Percentiles rank a stretch among this genome's conserved stretches.
phyloP scores from a whole-genome alignment of 2,113 vertebrate species.

The Microcebus griseorufus region DNA sequence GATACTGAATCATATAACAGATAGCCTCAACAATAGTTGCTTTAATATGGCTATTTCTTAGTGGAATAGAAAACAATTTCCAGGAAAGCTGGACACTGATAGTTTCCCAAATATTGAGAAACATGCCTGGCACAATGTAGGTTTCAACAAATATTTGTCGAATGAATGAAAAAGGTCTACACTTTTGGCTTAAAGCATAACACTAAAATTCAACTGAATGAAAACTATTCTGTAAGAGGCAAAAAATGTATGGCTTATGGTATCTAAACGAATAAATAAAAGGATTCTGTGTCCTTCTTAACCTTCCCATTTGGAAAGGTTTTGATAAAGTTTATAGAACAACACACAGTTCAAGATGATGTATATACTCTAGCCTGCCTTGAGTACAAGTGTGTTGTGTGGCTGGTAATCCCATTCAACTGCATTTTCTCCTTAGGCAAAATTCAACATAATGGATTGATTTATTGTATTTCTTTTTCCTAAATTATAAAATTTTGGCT shows the following conservation, averaged over 20 bases:
- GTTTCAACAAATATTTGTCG: conserved; percentile 16
- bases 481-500: neutral
- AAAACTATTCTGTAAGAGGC: neutral
- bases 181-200: neutral
- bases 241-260: neutral
- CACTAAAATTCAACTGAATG: neutral
- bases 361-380: too few species aligned
- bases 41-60: neutral
- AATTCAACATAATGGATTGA: neutral
- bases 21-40: neutral
- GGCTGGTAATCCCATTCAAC: neutral
- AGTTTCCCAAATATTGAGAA: neutral
- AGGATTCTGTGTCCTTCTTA: neutral
- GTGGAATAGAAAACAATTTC: neutral
- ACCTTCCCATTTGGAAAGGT: neutral
- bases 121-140: neutral
- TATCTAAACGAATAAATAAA: conserved; percentile 16
- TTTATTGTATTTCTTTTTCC: neutral
- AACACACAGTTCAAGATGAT: neutral
- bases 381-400: neutral
- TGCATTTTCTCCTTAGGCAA: neutral
- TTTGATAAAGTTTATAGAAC: neutral
- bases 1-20: neutral
- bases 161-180: neutral
- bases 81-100: neutral